Evolutionary conservation across 2,888 invertebrate species (phyloP), one percentile per base, ranked within the genome.

Genomic region (Meiosimyza decipiens): DNA sequence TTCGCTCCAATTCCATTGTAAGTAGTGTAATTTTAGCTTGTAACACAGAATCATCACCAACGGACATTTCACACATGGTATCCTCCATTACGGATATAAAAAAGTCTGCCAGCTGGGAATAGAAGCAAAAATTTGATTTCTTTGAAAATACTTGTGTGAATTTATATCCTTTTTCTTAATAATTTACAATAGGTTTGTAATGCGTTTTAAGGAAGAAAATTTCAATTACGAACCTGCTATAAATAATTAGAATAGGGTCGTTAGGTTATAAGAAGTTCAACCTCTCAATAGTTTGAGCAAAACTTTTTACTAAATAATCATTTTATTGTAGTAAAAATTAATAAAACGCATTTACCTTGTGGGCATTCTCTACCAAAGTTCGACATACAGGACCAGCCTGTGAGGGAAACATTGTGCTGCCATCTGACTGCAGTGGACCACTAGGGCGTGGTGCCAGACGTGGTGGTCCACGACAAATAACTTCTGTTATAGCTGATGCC

Each of bases 71-170:
- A 68, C 89, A 89, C 49, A 93, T 80, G 0, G 91, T 90, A 72
- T 94, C 93, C 80, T 92, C 90, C 73, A 95, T 86, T 66, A 93
- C 89, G 0, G 89, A 89, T 57, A 93, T 90, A 85, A 94, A 93
- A 84, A 91, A 92, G 78, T 93, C 92, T 40, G 90, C 88, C 77
- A 93, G 85, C 92, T 93, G 83, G 57, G 75, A 64, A 75, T 71
- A 40, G 40, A 50, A 28, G 47, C 16, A 28, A 28, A 28, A 28
- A 7, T 57, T 22, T 18, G 11, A 28, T 51, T 71, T 28, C 33
- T 18, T 33, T 63, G 50, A 63, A 57, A 54, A 18, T 50, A 62
- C n/a, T n/a, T n/a, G n/a, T n/a, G 51, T 28, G 49, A 47, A 59
- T 13, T 55, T 47, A 54, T 51, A 3, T 6, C 15, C 18, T 16